Evolutionary conservation across 2,797 vertebrate genomes (phyloP).

Genomic region (Knipowitschia caucasica): DNA sequence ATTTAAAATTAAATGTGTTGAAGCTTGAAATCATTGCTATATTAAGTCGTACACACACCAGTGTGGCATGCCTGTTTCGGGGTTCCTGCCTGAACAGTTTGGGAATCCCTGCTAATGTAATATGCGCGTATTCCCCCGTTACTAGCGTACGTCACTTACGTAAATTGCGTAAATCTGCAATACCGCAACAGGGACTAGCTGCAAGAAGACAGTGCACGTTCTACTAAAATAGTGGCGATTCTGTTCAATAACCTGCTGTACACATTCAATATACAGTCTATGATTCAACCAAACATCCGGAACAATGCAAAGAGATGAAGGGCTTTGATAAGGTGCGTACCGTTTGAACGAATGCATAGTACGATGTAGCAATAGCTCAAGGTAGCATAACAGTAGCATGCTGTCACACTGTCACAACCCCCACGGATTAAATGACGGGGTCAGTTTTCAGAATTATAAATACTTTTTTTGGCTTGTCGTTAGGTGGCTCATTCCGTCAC

Average conservation of each 20-base stretch:
- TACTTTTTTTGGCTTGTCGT: no score
- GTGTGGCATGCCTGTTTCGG: no score
- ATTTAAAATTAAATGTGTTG: no score
- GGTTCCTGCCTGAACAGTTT: no score
- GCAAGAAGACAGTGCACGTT: constrained; percentile 6
- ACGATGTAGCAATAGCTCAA: background rate
- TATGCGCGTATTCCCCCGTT: no score
- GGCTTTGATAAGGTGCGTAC: background rate
- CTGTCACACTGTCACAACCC: background rate
- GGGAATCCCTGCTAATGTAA: no score
- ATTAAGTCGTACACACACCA: no score
- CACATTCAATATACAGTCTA: constrained; percentile 28
- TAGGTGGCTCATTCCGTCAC: no score
- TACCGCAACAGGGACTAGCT: background rate
- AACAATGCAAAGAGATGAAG: background rate
- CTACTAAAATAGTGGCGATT: constrained; percentile 21
- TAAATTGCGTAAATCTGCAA: constrained; percentile 23
- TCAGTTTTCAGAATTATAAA: no score
- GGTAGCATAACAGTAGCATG: no score
- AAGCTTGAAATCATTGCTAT: no score
- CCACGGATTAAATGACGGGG: constrained; percentile 1
- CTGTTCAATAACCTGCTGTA: constrained; percentile 11
- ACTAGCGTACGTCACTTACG: constrained; percentile 34
- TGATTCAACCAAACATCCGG: constrained; percentile 14
- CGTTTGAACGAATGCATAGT: constrained; percentile 41